Percentiles rank a stretch among this genome's conserved stretches.
These are phyloP conservation scores for Prorops nasuta DNA, from an alignment of 1,140 invertebrate genomes.

Conservation along the genomic window DNA sequence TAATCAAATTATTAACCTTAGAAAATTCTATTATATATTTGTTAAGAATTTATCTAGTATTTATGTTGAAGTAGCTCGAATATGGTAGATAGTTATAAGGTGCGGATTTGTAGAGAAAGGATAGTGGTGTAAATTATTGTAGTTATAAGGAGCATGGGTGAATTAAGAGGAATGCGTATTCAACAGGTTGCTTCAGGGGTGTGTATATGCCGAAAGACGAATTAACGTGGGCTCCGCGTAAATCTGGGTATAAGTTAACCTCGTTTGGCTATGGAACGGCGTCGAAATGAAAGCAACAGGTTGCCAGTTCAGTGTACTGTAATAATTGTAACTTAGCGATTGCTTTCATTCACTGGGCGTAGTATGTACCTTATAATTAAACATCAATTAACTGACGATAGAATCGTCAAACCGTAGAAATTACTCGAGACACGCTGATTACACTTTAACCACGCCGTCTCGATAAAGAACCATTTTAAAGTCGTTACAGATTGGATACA, in stretches of 20 bases:
- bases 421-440: too few relatives aligned
- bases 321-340: constrained; percentile 24
- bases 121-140: too few relatives aligned
- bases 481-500: too few relatives aligned
- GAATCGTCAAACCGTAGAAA: too few relatives aligned
- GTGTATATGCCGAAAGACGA: background rate
- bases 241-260: too few relatives aligned
- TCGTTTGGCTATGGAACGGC: too few relatives aligned
- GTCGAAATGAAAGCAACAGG: background rate
- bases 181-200: background rate
- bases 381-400: constrained; percentile 29
- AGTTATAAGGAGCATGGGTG: background rate
- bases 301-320: constrained; percentile 5
- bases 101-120: background rate
- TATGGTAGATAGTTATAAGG: too few relatives aligned
- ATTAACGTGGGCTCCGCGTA: background rate
- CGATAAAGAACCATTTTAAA: too few relatives aligned
- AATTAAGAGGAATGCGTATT: background rate
- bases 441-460: too few relatives aligned
- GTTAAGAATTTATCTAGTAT: too few relatives aligned
- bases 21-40: background rate
- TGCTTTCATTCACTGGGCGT: background rate
- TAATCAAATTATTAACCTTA: background rate
- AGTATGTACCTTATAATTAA: constrained; percentile 24
- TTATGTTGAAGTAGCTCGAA: too few relatives aligned